Conservation (phyloP, 2,113 vertebrate genomes). For the Sisor rabdophorus region DNA sequence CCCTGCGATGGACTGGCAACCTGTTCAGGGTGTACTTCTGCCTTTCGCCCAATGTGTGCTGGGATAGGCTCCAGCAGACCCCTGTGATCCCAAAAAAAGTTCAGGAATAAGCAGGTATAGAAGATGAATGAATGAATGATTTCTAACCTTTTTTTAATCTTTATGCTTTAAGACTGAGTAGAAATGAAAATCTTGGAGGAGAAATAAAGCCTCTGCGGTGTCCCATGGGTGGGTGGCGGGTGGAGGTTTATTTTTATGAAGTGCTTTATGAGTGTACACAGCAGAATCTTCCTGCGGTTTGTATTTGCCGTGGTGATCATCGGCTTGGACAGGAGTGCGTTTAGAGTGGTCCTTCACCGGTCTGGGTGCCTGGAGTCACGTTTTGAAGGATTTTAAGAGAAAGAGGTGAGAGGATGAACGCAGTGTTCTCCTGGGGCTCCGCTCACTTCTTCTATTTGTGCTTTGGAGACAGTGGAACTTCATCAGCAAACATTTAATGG, state of each 20-base stretch:
- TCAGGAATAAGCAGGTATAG: too few relatives aligned
- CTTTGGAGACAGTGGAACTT: not conserved
- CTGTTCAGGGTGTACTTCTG: too few relatives aligned
- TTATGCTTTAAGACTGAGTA: too few relatives aligned
- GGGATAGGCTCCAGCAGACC: too few relatives aligned
- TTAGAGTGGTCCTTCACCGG: constrained; percentile 35
- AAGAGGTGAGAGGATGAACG: not conserved
- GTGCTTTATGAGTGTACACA: constrained; percentile 54
- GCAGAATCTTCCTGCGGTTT: constrained; percentile 46
- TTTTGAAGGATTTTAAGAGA: not conserved
- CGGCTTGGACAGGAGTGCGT: constrained; percentile 58
- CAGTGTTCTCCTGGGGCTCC: not conserved
- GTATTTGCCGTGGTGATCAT: constrained; percentile 55
- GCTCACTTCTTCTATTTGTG: constrained; percentile 6
- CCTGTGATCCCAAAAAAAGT: too few relatives aligned
- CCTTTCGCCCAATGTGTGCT: too few relatives aligned
- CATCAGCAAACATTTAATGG: too few relatives aligned
- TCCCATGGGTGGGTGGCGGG: constrained; percentile 20
- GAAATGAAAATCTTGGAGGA: not conserved
- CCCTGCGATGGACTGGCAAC: too few relatives aligned
- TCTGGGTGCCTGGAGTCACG: not conserved
- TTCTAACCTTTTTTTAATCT: constrained; percentile 27
- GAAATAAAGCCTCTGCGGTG: constrained; percentile 27
- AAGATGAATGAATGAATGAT: too few relatives aligned
- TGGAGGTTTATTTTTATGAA: constrained; percentile 55